Evolutionary conservation across 1,140 invertebrate species (phyloP), one percentile per base, ranked within the genome.

Genomic region (Drosophila micromelanica): DNA sequence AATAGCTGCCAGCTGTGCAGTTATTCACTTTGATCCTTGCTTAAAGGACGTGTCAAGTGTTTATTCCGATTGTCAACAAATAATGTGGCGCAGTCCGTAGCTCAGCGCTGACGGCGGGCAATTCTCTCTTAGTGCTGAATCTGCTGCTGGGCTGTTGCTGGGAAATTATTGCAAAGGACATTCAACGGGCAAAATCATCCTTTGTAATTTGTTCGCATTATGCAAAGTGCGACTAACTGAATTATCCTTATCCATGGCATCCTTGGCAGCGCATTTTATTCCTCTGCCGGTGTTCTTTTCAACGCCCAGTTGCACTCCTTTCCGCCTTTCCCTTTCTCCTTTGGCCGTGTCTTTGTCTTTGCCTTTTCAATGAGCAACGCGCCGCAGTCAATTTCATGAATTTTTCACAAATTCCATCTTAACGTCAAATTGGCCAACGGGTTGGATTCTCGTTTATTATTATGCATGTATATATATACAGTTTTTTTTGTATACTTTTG

Each of bases 381-480:
- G 68, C 64, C 54, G 70, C 75, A 82, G 82, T 86, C 82, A 87
- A 82, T 87, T 87, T 86, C 75, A 86, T 86, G 82, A 82, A 86
- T 86, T 78, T 86, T 86, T 87, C 78, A 82, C 75, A 82, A 86
- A 82, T 87, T 86, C 68, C 84, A 82, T 82, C 84, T 78, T 82
- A 87, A 87, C 78, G 71, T 87, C 75, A 86, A 86, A 86, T 86
- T 86, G 82, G 82, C 68, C 68, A 69, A 64, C 63, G 69, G 67
- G 59, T 32, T 57, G 40, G 55, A 23, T 45, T 57, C 61, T 60
- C 62, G 37, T 69, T 62, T 78, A 60, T 67, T 55, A 68, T 72
- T 46, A 23, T 23, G 20, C 2, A 23, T 23, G 20, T 23, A 23
- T 23, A 23, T 23, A 23, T 23, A 23, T 23, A n/a, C n/a, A n/a